A percentile compares a stretch with the other conserved stretches of the same genome.
phyloP scores from a whole-genome alignment of 2,888 invertebrate genomes.

The Euzophera pinguis region DNA sequence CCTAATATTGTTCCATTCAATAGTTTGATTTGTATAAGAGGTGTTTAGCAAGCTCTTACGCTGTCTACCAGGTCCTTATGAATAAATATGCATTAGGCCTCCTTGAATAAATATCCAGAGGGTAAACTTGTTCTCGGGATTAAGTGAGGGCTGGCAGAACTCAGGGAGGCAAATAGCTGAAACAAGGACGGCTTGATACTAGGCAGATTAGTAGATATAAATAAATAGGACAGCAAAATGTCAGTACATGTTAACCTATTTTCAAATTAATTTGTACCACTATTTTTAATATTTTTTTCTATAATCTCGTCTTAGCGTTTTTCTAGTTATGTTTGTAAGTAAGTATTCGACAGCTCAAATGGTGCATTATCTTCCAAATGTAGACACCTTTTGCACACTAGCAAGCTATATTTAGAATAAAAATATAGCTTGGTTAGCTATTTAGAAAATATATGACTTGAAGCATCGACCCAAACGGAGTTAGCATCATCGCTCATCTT shows the following conservation, averaged over 20 bases:
- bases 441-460: too few species aligned
- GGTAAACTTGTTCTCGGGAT: constrained; percentile 6
- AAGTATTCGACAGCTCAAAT: too few species aligned
- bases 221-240: background rate
- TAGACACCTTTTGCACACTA: too few species aligned
- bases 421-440: too few species aligned
- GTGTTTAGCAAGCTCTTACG: constrained; percentile 42
- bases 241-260: background rate
- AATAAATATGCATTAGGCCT: constrained; percentile 42
- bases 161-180: background rate
- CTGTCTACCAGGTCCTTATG: constrained; percentile 37
- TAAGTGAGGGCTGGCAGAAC: background rate
- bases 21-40: constrained; percentile 40
- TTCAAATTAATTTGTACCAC: too few species aligned
- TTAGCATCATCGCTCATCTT: too few species aligned
- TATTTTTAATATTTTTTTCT: too few species aligned
- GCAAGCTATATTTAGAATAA: too few species aligned
- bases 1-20: background rate
- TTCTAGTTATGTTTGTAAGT: too few species aligned
- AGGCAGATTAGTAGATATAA: background rate
- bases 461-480: too few species aligned
- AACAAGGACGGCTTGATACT: background rate
- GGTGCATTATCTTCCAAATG: too few species aligned
- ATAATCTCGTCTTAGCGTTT: too few species aligned
- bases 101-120: constrained; percentile 13